Evolutionary conservation across 2,888 invertebrate genomes (phyloP).

Genomic region (Mythimna pallens): DNA sequence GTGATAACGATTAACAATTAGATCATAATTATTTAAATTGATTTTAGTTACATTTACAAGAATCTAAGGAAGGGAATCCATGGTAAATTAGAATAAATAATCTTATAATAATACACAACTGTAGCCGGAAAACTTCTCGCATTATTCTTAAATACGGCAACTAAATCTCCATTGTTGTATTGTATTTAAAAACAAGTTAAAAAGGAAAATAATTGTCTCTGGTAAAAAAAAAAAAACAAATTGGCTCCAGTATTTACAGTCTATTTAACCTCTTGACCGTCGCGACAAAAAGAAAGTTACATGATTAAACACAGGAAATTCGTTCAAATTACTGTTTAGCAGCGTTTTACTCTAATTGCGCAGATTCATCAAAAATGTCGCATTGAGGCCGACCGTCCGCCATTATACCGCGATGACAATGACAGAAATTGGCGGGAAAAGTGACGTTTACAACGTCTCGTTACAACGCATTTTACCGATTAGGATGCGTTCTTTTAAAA

Average conservation of each 20-base stretch:
- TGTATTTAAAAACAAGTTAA: conserved; percentile 48
- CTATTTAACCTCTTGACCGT: conserved; percentile 84
- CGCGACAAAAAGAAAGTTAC: conserved; percentile 85
- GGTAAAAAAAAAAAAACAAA: conserved; percentile 55
- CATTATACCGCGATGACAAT: conserved; percentile 80
- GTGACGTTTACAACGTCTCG: conserved; percentile 65
- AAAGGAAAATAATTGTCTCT: conserved; percentile 57
- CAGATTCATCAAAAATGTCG: conserved; percentile 80
- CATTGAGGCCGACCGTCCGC: conserved; percentile 76
- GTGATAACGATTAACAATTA: not conserved
- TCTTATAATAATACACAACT: not conserved
- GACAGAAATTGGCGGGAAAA: conserved; percentile 81
- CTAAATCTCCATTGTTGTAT: conserved; percentile 37
- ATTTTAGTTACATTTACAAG: not conserved
- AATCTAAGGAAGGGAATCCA: not conserved
- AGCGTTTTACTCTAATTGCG: conserved; percentile 88
- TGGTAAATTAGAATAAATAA: not conserved
- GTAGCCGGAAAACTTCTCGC: not conserved
- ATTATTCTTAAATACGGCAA: conserved; percentile 32
- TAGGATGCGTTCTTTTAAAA: conserved; percentile 22
- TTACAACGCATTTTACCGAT: conserved; percentile 34
- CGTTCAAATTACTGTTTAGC: conserved; percentile 85
- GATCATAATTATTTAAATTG: not conserved
- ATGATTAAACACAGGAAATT: conserved; percentile 87
- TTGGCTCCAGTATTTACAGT: conserved; percentile 80